A percentile compares a stretch with the other conserved stretches of the same genome.
Evolutionary conservation across 2,113 vertebrate genomes (phyloP).

Genomic region (Lampris megalopsis): DNA sequence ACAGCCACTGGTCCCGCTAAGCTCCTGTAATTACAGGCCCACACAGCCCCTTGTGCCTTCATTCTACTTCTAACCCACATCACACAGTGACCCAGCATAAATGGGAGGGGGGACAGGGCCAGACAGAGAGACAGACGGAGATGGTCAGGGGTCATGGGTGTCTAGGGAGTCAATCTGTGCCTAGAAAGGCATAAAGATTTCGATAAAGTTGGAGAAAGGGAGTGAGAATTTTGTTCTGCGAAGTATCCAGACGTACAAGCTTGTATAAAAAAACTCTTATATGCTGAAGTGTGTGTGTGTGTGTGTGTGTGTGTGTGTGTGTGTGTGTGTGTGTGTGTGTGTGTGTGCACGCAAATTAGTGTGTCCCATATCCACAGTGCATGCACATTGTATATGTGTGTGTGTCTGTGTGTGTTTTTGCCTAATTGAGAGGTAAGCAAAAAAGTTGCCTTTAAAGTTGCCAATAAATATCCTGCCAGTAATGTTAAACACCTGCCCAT

Average conservation of each 20-base stretch:
- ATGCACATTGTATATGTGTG: slow-evolving; percentile 54
- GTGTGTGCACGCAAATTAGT: not conserved
- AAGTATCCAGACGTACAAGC: slow-evolving; percentile 23
- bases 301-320: slow-evolving; percentile 25
- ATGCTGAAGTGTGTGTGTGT: slow-evolving; percentile 21
- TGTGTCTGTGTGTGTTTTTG: slow-evolving; percentile 24
- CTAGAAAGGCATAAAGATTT: slow-evolving; percentile 49
- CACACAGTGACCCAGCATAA: slow-evolving; percentile 68
- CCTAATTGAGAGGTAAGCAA: slow-evolving; percentile 85
- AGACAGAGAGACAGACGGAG: slow-evolving; percentile 37
- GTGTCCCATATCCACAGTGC: slow-evolving; percentile 46
- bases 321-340: slow-evolving; percentile 1
- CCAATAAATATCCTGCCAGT: slow-evolving; percentile 85
- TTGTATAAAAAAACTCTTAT: slow-evolving; percentile 29
- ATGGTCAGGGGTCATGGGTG: slow-evolving; percentile 51
- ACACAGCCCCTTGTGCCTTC: slow-evolving; percentile 63
- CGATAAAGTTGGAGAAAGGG: slow-evolving; percentile 37
- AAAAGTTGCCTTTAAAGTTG: slow-evolving; percentile 82
- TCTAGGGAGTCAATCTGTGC: slow-evolving; percentile 48
- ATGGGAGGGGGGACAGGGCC: slow-evolving; percentile 36
- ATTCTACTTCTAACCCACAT: slow-evolving; percentile 46
- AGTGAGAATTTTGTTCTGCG: slow-evolving; percentile 20
- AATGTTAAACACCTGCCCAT: slow-evolving; percentile 87
- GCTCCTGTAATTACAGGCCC: slow-evolving; percentile 77
- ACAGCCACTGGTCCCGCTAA: slow-evolving; percentile 70